These are phyloP conservation scores for Stegana nigrithorax DNA, from an alignment of 2,888 invertebrate genomes.

Conservation along the genomic window DNA sequence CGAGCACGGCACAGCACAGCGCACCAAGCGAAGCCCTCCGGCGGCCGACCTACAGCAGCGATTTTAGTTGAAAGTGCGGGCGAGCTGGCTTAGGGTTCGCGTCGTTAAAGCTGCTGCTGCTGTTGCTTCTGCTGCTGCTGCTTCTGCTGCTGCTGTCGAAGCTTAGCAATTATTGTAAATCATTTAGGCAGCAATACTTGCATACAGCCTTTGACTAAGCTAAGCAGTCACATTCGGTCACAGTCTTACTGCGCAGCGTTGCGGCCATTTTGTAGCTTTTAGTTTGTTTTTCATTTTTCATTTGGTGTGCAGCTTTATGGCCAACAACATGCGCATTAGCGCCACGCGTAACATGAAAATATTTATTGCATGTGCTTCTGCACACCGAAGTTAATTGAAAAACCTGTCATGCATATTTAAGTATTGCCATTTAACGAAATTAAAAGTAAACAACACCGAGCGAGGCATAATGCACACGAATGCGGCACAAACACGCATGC, in stretches of 20 bases:
- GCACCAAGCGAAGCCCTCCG: slow-evolving; percentile 45
- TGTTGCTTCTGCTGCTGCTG: too few relatives aligned
- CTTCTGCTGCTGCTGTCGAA: too few relatives aligned
- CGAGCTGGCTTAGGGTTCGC: too few relatives aligned
- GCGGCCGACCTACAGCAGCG: slow-evolving; percentile 61
- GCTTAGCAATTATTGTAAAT: slow-evolving; percentile 44
- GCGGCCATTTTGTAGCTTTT: slow-evolving; percentile 31
- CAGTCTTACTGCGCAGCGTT: too few relatives aligned
- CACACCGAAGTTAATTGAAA: slow-evolving; percentile 41
- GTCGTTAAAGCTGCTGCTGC: too few relatives aligned
- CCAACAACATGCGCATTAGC: slow-evolving; percentile 26
- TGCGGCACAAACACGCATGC: slow-evolving; percentile 4
- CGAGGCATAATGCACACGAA: neutral
- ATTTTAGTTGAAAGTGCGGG: neutral
- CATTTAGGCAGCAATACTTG: slow-evolving; percentile 36
- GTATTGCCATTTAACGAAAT: slow-evolving; percentile 50
- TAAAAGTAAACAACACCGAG: slow-evolving; percentile 34
- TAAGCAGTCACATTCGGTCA: too few relatives aligned
- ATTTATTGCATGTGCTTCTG: slow-evolving; percentile 22
- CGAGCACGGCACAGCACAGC: too few relatives aligned
- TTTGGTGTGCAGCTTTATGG: slow-evolving; percentile 13
- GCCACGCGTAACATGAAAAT: slow-evolving; percentile 17
- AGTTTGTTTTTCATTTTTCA: too few relatives aligned
- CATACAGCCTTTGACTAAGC: too few relatives aligned
- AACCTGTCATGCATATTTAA: slow-evolving; percentile 52